Evolutionary conservation across 1,140 invertebrate genomes (phyloP), one percentile per base, ranked within the genome.

Genomic region (Drosophila nikananu): DNA sequence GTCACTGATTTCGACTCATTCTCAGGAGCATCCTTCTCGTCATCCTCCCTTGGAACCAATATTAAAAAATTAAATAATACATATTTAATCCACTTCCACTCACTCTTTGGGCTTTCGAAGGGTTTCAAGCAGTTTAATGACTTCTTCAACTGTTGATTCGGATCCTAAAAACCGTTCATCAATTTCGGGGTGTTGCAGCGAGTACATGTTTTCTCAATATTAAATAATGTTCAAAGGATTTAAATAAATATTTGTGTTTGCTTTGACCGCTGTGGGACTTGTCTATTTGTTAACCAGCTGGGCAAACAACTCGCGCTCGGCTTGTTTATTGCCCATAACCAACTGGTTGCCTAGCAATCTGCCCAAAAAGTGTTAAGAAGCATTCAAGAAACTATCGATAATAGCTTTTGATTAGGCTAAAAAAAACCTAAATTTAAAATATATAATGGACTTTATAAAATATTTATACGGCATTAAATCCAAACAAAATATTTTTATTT

Each of bases 71-170:
- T 15, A 5, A n/a, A 25, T 10, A 15, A 1, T 0, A 3, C 7
- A 39, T 3, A 1, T 8, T 62, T 23, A 9, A 12, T 15, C 1
- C 1, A 0, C 2, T 39, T n/a, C 0, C 3, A 42, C 17, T 76
- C 59, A 90, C 86, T 82, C 79, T 13, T 46, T 74, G 17, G 75
- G 63, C 15, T 68, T 76, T 5, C 35, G 62, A 41, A 89, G 66
- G 44, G 19, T 75, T 21, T 46, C 92, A 78, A 83, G 75, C 51
- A 82, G 91, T 51, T 51, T 92, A 63, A 89, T 80, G 6, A 93
- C 91, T 62, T 93, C 87, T 35, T 93, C 80, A 6, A 93, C 89
- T 59, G 83, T 84, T 30, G 86, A 93, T 49, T 92, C 72, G 2
- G 87, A 73, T 9, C 75, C 49, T 7, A 91, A 42, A 49, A 93